Evolutionary conservation across 2,797 vertebrate genomes (phyloP).

Genomic region (Champsocephalus gunnari): DNA sequence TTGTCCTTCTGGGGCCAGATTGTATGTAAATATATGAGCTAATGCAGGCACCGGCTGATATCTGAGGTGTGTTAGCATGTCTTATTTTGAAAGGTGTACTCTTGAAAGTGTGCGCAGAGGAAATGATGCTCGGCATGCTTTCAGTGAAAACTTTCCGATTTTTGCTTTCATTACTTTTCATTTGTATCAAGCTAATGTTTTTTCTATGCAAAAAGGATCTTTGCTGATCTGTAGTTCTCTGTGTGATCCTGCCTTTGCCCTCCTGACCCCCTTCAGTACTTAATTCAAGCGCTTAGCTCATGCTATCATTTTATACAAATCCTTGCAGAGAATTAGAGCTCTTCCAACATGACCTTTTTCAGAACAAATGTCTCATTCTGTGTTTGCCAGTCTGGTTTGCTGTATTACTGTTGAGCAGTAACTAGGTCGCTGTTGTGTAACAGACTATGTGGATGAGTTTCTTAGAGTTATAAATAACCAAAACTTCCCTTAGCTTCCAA

Average conservation of each 20-base stretch:
- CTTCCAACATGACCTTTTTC: constrained; percentile 46
- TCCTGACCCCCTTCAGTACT: background rate
- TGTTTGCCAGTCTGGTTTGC: constrained; percentile 46
- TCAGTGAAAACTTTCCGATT: constrained; percentile 1
- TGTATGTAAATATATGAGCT: constrained; percentile 18
- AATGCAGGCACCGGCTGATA: background rate
- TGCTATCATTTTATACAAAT: constrained; percentile 12
- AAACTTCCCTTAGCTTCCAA: constrained; percentile 57
- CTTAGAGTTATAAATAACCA: constrained; percentile 79
- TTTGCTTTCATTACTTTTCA: background rate
- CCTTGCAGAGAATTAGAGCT: constrained; percentile 15
- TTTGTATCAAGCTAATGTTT: background rate
- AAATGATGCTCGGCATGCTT: constrained; percentile 23
- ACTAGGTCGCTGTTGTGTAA: constrained; percentile 82
- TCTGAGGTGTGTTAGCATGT: constrained; percentile 15
- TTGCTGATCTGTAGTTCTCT: constrained; percentile 6
- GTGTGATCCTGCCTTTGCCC: constrained; percentile 10
- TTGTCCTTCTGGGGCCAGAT: constrained; percentile 28
- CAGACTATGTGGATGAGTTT: constrained; percentile 69
- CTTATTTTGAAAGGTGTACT: constrained; percentile 23
- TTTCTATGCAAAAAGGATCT: background rate
- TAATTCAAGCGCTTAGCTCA: constrained; percentile 9
- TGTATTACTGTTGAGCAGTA: constrained; percentile 55
- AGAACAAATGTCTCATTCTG: constrained; percentile 39
- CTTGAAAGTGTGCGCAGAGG: background rate